Evolutionary conservation across 2,888 invertebrate genomes (phyloP).

Genomic region (Platycnemis pennipes): DNA sequence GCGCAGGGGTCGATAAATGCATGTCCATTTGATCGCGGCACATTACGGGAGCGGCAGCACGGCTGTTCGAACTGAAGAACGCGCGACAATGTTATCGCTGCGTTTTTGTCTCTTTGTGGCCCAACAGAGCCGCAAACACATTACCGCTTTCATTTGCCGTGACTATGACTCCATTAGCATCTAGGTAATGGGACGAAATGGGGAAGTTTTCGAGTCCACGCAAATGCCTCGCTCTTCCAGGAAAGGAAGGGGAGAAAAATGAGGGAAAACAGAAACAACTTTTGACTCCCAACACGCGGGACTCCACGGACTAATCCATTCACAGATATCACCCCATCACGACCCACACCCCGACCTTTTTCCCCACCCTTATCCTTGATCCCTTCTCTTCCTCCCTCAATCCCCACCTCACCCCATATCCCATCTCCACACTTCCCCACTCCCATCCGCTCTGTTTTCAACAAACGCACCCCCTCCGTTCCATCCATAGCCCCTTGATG

Average conservation of each 20-base stretch:
- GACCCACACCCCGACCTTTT: not conserved
- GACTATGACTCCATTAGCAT: constrained; percentile 46
- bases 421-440: no score
- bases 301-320: not conserved
- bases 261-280: not conserved
- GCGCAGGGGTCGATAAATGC: not conserved
- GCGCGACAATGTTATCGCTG: constrained; percentile 15
- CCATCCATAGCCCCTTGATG: not conserved
- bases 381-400: not conserved
- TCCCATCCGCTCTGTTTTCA: not conserved
- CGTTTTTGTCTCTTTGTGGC: constrained; percentile 16
- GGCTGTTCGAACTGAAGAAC: not conserved
- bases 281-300: not conserved
- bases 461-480: not conserved
- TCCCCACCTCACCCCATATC: no score
- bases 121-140: not conserved
- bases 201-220: not conserved
- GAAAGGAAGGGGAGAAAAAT: not conserved
- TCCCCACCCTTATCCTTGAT: not conserved
- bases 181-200: constrained; percentile 29
- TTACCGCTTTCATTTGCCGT: constrained; percentile 44
- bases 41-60: not conserved
- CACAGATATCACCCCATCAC: not conserved
- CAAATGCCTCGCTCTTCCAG: not conserved
- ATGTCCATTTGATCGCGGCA: not conserved